A percentile compares a stretch with the other conserved stretches of the same genome.
These are phyloP conservation scores for Noctua comes DNA, from an alignment of 2,888 invertebrate genomes.

Conservation along the genomic window DNA sequence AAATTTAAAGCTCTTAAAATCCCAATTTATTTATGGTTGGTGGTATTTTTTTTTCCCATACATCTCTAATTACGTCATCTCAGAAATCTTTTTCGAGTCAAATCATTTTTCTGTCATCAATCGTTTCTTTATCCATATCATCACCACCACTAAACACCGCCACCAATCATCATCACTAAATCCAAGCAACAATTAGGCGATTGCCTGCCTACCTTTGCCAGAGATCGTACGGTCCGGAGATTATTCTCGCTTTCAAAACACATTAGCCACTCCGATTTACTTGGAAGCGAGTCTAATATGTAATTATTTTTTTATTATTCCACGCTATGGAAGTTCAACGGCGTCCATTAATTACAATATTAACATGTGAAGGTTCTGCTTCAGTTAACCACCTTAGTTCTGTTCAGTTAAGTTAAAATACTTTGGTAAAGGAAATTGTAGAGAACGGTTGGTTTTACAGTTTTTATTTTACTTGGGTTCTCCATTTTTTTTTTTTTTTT, in stretches of 20 bases:
- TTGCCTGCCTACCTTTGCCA: constrained; percentile 15
- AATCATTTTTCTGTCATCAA: not conserved
- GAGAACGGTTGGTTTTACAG: constrained; percentile 11
- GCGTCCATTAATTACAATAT: constrained; percentile 84
- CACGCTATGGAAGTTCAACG: constrained; percentile 81
- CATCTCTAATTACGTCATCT: not conserved
- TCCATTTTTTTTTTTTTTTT: constrained; percentile 27
- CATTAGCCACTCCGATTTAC: constrained; percentile 76
- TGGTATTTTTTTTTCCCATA: not conserved
- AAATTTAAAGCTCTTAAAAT: not conserved
- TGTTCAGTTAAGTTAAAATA: constrained; percentile 64
- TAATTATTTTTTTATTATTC: constrained; percentile 86
- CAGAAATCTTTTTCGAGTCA: not conserved
- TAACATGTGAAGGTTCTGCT: constrained; percentile 82
- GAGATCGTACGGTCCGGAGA: constrained; percentile 61
- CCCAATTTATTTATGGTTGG: not conserved
- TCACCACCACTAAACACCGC: too few relatives aligned
- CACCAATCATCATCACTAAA: not conserved
- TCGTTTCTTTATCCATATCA: not conserved
- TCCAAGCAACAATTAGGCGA: constrained; percentile 61
- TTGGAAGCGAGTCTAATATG: constrained; percentile 76
- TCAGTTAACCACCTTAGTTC: constrained; percentile 74
- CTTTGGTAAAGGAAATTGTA: constrained; percentile 57
- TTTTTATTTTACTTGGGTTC: constrained; percentile 40
- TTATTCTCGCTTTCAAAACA: constrained; percentile 73